Base-by-base conservation (phyloP, 2,113 vertebrate species). In the Ceyx margarethae region DNA sequence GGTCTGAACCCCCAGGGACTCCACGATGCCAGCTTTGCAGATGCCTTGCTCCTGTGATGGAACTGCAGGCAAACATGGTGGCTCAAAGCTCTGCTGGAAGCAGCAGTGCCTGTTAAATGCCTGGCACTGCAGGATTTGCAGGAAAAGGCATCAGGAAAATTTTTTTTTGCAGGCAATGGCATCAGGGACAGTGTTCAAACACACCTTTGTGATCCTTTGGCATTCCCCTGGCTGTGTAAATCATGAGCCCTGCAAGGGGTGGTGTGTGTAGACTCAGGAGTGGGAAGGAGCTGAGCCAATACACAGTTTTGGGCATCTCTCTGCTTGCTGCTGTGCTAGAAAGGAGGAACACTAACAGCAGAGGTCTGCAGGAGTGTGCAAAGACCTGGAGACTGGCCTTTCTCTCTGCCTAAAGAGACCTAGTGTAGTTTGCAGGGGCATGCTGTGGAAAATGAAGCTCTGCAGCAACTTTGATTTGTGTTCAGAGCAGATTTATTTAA, bases 201-300 rank as follows among this genome's bases (percentile, higher is more conserved):
- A 40, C 13, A 82, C 25, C 11, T 65, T 42, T 42, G 48, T 56
- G 48, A 60, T 68, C 10, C 21, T 21, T 50, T 75, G 25, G 18
- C 31, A 13, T 33, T 77, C 43, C 57, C 78, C 40, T 75, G 48
- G 26, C 45, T 0, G 0, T 40, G 40, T 35, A 48, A 46, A 60
- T 50, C 11, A 3, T 3, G 11, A 67, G 11, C 2, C 4, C 26
- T 28, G 29, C 19, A 29, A 76, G 60, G 62, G 43, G 50, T 45
- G 13, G 16, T 0, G 1, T 14, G n/a, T 45, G 35, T 15, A 18
- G 42, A 33, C 33, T 74, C 25, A 31, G 0, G 1, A 23, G 11
- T 15, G 35, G 45, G 43, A 20, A 54, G n/a, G 57, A 56, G 15
- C 10, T 11, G 82, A 82, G 33, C 29, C 43, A n/a, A 73, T 14